phyloP scores from a whole-genome alignment of 2,888 invertebrate species.

The Syrphus vitripennis region DNA sequence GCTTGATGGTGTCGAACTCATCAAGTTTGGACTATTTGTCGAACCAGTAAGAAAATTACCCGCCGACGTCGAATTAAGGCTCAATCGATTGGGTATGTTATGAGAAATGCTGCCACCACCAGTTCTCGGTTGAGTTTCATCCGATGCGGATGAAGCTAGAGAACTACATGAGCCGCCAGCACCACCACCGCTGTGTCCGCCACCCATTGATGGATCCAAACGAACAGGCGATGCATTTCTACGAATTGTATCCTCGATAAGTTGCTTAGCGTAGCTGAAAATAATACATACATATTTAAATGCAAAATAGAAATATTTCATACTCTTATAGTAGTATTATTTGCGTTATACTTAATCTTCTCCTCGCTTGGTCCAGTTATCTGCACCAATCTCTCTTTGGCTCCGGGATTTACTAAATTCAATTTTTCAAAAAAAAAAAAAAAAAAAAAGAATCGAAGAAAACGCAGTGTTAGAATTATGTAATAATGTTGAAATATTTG shows the following conservation, averaged over 20 bases:
- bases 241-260: slow-evolving; percentile 97
- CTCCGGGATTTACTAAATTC: slow-evolving; percentile 93
- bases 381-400: slow-evolving; percentile 96
- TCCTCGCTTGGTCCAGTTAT: slow-evolving; percentile 97
- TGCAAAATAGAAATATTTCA: not conserved
- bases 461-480: not conserved
- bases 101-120: slow-evolving; percentile 74
- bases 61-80: slow-evolving; percentile 77
- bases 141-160: slow-evolving; percentile 88
- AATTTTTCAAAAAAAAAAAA: not conserved
- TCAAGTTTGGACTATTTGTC: slow-evolving; percentile 65
- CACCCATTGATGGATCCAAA: slow-evolving; percentile 83
- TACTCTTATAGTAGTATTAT: slow-evolving; percentile 77
- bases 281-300: not conserved
- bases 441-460: not conserved
- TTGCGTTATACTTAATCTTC: slow-evolving; percentile 88
- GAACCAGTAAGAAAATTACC: slow-evolving; percentile 79
- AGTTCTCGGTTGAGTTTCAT: slow-evolving; percentile 78
- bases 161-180: slow-evolving; percentile 88
- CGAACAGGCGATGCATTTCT: slow-evolving; percentile 96
- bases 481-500: not conserved
- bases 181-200: slow-evolving; percentile 74
- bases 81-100: slow-evolving; percentile 77
- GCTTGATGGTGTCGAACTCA: slow-evolving; percentile 75
- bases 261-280: slow-evolving; percentile 92